phyloP scores from a whole-genome alignment of 2,797 vertebrate genomes.

The Sylvilagus floridanus region DNA sequence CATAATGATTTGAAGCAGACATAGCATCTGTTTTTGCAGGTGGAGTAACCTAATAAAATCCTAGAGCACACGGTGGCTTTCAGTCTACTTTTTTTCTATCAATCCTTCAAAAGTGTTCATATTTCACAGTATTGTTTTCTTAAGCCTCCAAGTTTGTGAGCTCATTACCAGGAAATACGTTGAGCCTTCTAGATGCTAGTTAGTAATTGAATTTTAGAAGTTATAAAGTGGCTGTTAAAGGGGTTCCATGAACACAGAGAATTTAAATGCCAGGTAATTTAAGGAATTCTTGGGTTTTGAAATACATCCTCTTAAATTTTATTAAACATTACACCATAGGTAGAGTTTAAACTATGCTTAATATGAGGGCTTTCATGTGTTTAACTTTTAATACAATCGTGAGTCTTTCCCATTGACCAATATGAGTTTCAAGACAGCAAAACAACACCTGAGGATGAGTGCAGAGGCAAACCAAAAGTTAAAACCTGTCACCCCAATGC shows the following conservation, averaged over 20 bases:
- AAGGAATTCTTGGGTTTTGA: background rate
- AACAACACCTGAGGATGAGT: background rate
- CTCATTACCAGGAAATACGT: slow-evolving; percentile 51
- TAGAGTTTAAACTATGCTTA: background rate
- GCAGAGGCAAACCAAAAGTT: background rate
- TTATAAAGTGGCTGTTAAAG: slow-evolving; percentile 33
- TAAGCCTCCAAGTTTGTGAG: slow-evolving; percentile 64
- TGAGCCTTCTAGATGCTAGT: background rate
- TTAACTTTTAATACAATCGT: background rate
- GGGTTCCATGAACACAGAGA: background rate
- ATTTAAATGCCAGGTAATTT: slow-evolving; percentile 18
- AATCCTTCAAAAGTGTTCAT: slow-evolving; percentile 63
- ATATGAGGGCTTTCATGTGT: background rate
- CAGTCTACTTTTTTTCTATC: slow-evolving; percentile 57
- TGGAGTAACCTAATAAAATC: slow-evolving; percentile 67
- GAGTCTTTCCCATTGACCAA: slow-evolving; percentile 18
- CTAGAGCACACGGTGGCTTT: slow-evolving; percentile 55
- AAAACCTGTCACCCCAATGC: background rate
- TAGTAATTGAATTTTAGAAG: slow-evolving; percentile 53
- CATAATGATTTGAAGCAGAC: slow-evolving; percentile 67
- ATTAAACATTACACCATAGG: background rate
- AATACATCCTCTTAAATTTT: slow-evolving; percentile 5
- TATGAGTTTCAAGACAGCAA: background rate
- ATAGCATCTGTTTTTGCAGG: slow-evolving; percentile 51
- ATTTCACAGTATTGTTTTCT: slow-evolving; percentile 70